Evolutionary conservation across 2,113 vertebrate species (phyloP).

Genomic region (Gasterosteus nipponicus): DNA sequence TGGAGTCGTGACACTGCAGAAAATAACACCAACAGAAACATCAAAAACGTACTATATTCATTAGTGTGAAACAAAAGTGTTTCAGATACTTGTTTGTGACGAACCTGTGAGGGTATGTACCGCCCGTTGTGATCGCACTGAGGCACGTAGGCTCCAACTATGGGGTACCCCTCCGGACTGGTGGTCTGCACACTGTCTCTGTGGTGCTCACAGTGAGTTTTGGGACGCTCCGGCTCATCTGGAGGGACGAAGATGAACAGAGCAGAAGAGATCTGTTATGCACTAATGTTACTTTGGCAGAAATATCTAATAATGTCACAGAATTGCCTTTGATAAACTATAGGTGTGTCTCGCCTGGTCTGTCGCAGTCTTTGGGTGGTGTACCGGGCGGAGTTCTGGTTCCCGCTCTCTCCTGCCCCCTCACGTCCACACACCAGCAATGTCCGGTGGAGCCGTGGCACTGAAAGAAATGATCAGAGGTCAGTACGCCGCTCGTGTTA

Average conservation of each 20-base stretch:
- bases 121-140: constrained; percentile 81
- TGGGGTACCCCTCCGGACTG: constrained; percentile 38
- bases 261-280: not conserved
- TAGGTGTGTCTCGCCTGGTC: constrained; percentile 74
- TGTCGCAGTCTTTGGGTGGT: constrained; percentile 66
- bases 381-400: constrained; percentile 80
- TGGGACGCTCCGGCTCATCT: constrained; percentile 44
- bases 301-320: not conserved
- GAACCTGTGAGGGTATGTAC: constrained; percentile 56
- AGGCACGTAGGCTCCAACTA: constrained; percentile 75
- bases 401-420: constrained; percentile 83
- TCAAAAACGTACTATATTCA: not conserved
- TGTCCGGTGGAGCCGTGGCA: constrained; percentile 78
- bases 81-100: not conserved
- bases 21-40: not conserved
- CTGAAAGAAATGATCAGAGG: not conserved
- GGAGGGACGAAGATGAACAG: not conserved
- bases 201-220: constrained; percentile 80
- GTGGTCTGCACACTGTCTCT: constrained; percentile 58
- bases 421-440: constrained; percentile 87
- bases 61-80: not conserved
- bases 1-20: constrained; percentile 82
- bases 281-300: not conserved
- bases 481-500: not conserved
- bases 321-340: not conserved